Evolutionary conservation across 2,888 invertebrate species (phyloP).

Genomic region (Syrista parreyssii): DNA sequence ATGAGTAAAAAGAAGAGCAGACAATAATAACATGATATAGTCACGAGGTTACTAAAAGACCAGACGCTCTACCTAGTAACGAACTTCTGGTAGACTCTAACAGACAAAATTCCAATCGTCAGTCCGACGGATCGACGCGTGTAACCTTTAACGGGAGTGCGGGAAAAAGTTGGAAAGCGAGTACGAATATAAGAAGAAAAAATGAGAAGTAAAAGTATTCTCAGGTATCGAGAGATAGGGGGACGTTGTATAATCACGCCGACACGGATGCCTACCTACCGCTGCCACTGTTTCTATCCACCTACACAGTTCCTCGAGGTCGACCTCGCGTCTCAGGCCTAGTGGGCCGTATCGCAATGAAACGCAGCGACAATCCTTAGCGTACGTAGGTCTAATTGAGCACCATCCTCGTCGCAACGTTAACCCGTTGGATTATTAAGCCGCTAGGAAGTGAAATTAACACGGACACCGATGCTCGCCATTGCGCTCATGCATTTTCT

Average conservation of each 20-base stretch:
- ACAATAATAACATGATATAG: background rate
- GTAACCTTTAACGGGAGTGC: background rate
- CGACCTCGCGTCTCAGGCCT: background rate
- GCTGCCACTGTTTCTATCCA: conserved; percentile 16
- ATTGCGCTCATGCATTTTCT: background rate
- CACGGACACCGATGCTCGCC: background rate
- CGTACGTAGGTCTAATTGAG: background rate
- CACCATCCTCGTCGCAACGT: background rate
- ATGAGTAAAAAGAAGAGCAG: background rate
- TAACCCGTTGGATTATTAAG: background rate
- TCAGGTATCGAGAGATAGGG: conserved; percentile 10
- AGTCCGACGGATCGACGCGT: background rate
- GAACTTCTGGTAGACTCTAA: too few species aligned
- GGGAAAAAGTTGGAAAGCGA: background rate
- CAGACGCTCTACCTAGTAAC: too few species aligned
- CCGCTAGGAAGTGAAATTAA: background rate
- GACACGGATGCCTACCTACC: conserved; percentile 39
- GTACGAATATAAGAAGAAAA: background rate
- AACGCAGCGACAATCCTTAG: background rate
- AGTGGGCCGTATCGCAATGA: background rate
- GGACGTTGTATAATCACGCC: conserved; percentile 43
- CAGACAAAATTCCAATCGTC: background rate
- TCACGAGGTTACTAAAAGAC: background rate
- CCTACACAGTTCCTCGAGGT: conserved; percentile 3
- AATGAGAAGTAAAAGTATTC: background rate